A percentile compares a stretch with the other conserved stretches of the same genome.
phyloP scores from a whole-genome alignment of 2,888 invertebrate genomes.

The Synergus laeviventris region DNA sequence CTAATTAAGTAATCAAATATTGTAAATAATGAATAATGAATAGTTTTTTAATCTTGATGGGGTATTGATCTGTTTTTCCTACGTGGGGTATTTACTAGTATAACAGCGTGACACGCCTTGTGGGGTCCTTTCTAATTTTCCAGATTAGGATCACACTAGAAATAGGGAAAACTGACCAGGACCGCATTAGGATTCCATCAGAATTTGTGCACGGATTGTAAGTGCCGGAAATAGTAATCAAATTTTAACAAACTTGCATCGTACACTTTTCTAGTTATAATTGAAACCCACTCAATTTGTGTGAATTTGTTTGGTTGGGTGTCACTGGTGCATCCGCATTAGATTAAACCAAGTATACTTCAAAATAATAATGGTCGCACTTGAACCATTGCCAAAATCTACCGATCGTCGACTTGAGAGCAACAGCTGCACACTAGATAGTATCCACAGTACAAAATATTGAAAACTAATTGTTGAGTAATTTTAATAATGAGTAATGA shows the following conservation, averaged over 20 bases:
- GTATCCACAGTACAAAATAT: background rate
- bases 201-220: too few species aligned
- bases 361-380: conserved; percentile 23
- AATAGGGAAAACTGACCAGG: too few species aligned
- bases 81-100: too few species aligned
- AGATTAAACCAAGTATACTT: background rate
- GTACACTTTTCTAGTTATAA: background rate
- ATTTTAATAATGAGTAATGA: too few species aligned
- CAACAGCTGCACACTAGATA: background rate
- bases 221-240: background rate
- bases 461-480: conserved; percentile 17
- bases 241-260: background rate
- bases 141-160: too few species aligned
- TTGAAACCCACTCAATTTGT: background rate
- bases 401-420: conserved; percentile 3
- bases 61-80: too few species aligned
- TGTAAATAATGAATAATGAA: too few species aligned
- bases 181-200: too few species aligned
- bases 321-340: background rate
- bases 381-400: conserved; percentile 22
- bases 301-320: background rate
- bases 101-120: too few species aligned
- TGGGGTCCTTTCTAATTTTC: too few species aligned
- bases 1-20: too few species aligned
- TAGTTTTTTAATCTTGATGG: too few species aligned